Percentiles rank a stretch among this genome's conserved stretches.
These are phyloP conservation scores for Microtus montanus DNA, from an alignment of 2,113 vertebrate species.

Conservation along the genomic window DNA sequence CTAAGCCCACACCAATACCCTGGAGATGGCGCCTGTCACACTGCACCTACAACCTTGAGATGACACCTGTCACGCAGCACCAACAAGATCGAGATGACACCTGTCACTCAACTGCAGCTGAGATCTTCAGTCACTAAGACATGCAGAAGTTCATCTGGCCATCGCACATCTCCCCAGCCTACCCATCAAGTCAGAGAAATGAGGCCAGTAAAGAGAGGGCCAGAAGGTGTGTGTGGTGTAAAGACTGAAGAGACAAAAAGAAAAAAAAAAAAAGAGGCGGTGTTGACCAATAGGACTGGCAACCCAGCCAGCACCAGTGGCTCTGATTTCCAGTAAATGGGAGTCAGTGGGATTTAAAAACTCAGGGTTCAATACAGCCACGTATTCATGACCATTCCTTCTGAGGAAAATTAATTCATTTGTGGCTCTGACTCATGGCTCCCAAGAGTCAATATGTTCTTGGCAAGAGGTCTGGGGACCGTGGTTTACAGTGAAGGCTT, in stretches of 20 bases:
- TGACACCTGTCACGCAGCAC: neutral
- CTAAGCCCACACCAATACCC: neutral
- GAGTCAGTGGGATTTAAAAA: slow-evolving; percentile 51
- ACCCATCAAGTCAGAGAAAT: neutral
- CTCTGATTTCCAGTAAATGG: slow-evolving; percentile 15
- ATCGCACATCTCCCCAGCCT: accelerated
- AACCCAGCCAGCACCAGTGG: no score
- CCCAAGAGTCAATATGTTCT: slow-evolving; percentile 18
- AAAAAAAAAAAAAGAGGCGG: neutral
- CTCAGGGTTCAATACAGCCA: slow-evolving; percentile 35
- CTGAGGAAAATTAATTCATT: slow-evolving; percentile 60
- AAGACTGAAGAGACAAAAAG: neutral
- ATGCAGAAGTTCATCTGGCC: neutral
- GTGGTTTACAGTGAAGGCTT: neutral
- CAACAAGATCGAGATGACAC: neutral
- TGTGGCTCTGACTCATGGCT: neutral
- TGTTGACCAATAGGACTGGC: neutral
- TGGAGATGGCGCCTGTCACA: neutral
- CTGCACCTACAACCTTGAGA: neutral
- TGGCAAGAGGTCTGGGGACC: neutral
- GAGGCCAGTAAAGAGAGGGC: neutral
- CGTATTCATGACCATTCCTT: slow-evolving; percentile 33
- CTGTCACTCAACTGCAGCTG: neutral
- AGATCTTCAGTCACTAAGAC: neutral
- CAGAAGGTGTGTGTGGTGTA: neutral